Percentiles rank a stretch among this genome's conserved stretches.
These are phyloP conservation scores for Brachystomella parvula DNA, from an alignment of 1,140 invertebrate species.

Conservation along the genomic window DNA sequence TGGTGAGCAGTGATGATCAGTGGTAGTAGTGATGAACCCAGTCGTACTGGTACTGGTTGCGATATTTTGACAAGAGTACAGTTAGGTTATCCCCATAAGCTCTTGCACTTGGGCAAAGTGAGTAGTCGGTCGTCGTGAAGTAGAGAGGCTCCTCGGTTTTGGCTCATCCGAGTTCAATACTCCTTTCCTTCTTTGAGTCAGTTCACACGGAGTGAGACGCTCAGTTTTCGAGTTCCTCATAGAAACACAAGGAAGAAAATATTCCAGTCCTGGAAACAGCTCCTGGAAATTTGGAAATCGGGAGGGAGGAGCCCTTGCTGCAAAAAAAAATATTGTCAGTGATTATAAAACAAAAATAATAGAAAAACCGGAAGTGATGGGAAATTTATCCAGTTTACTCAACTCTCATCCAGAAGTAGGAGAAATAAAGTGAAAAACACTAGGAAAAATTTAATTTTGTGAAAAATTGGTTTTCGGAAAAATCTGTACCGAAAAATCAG, in stretches of 20 bases:
- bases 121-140: too few relatives aligned
- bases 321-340: too few relatives aligned
- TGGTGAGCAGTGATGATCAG: not conserved
- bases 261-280: not conserved
- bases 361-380: too few relatives aligned
- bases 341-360: too few relatives aligned
- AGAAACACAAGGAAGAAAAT: slow-evolving; percentile 16
- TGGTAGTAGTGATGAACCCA: not conserved
- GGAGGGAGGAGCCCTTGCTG: not conserved
- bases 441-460: too few relatives aligned
- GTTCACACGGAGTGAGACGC: slow-evolving; percentile 3
- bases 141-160: too few relatives aligned
- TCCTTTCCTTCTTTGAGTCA: slow-evolving; percentile 30
- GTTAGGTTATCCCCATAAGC: slow-evolving; percentile 31
- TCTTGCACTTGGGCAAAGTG: not conserved
- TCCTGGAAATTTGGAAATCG: not conserved
- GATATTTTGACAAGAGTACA: slow-evolving; percentile 22
- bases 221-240: slow-evolving; percentile 23
- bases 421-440: too few relatives aligned
- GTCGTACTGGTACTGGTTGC: not conserved
- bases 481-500: too few relatives aligned
- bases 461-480: too few relatives aligned
- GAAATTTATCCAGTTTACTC: too few relatives aligned
- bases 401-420: too few relatives aligned
- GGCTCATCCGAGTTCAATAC: slow-evolving; percentile 37